These are phyloP conservation scores for Diplodus sargus DNA, from an alignment of 2,797 vertebrate genomes.

Conservation along the genomic window DNA sequence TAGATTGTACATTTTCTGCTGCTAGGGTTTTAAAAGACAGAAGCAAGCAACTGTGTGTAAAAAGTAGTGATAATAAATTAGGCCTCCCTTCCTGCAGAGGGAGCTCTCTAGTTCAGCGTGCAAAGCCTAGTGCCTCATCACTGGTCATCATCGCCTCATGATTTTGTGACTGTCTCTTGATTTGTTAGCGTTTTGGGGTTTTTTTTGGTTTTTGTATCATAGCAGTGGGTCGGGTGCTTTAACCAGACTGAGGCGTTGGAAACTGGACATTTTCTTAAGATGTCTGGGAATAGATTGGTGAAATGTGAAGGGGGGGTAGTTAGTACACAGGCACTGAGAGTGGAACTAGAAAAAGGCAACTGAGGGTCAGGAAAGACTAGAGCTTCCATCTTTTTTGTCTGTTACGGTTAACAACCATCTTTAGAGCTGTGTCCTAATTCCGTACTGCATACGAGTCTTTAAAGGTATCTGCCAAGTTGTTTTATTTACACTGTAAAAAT, in stretches of 20 bases:
- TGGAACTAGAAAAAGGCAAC: neutral
- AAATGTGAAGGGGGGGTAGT: conserved; percentile 40
- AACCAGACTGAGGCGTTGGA: conserved; percentile 29
- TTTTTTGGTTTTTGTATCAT: conserved; percentile 6
- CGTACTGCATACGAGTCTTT: conserved; percentile 1
- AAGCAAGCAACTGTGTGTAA: conserved; percentile 67
- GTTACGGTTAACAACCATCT: neutral
- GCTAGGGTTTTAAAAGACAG: conserved; percentile 71
- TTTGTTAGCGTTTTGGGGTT: conserved; percentile 18
- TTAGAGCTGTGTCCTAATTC: conserved; percentile 61
- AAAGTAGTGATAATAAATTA: conserved; percentile 74
- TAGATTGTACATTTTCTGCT: conserved; percentile 83
- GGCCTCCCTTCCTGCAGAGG: conserved; percentile 68
- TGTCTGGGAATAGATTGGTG: conserved; percentile 25
- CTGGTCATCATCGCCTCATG: conserved; percentile 53
- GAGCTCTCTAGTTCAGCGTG: conserved; percentile 68
- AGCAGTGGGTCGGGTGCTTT: conserved; percentile 11
- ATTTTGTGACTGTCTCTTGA: conserved; percentile 38
- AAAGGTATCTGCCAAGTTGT: too few species aligned
- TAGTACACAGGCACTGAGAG: conserved; percentile 28
- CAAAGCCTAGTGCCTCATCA: conserved; percentile 77
- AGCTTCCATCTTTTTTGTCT: conserved; percentile 13
- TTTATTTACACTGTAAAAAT: neutral
- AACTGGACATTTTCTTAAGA: conserved; percentile 30
- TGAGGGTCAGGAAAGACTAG: neutral